These are phyloP conservation scores for Homarus gammarus DNA, from an alignment of 2,888 invertebrate species.

Conservation along the genomic window DNA sequence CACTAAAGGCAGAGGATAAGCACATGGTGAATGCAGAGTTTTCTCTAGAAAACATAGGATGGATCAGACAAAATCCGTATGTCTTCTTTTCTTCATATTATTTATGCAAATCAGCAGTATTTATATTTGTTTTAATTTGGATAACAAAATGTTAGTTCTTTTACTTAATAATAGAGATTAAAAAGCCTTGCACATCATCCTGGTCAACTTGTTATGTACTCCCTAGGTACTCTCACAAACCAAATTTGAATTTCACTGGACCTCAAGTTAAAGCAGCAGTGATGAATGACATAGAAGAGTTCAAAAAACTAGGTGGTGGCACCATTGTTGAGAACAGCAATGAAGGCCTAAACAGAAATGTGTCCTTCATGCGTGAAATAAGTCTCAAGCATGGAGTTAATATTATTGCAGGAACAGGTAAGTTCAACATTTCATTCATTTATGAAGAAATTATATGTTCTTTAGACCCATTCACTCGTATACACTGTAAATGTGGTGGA, in stretches of 20 bases:
- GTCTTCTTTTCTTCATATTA: constrained; percentile 75
- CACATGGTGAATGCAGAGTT: constrained; percentile 81
- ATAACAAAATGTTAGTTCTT: too few species aligned
- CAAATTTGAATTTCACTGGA: constrained; percentile 85
- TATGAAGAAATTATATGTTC: background rate
- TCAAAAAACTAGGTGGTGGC: constrained; percentile 85
- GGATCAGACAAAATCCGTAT: constrained; percentile 85
- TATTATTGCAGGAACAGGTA: constrained; percentile 88
- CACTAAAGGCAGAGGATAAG: constrained; percentile 80
- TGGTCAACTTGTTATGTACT: too few species aligned
- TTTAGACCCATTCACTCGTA: too few species aligned
- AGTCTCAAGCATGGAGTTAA: constrained; percentile 85
- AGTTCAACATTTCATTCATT: too few species aligned
- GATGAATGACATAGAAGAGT: constrained; percentile 84
- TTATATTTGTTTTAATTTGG: too few species aligned
- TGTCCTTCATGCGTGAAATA: constrained; percentile 83
- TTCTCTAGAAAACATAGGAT: constrained; percentile 83
- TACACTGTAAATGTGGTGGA: too few species aligned
- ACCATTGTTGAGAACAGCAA: constrained; percentile 90
- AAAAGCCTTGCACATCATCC: too few species aligned
- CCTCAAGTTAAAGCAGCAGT: constrained; percentile 83
- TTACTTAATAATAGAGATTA: too few species aligned
- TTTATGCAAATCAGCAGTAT: too few species aligned
- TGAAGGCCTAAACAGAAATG: constrained; percentile 84
- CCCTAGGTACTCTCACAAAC: constrained; percentile 83